These are phyloP conservation scores for Anthophora plumipes DNA, from an alignment of 2,888 invertebrate species.

Conservation along the genomic window DNA sequence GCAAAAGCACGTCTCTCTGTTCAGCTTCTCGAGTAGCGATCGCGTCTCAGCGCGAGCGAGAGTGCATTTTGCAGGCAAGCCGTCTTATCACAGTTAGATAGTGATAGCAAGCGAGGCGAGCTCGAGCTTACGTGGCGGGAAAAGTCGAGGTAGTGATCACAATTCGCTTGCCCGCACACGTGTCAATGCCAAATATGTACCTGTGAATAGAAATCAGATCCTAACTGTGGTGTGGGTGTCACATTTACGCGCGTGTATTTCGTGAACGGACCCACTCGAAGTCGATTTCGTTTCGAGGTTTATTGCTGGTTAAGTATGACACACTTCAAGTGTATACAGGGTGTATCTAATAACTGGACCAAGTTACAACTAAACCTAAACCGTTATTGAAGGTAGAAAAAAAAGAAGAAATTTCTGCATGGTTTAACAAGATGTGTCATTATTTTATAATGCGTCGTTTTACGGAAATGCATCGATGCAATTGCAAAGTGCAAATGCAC, in stretches of 20 bases:
- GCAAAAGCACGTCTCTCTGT: constrained; percentile 3
- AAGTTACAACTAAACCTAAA: too few relatives aligned
- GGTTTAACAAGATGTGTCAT: too few relatives aligned
- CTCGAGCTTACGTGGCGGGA: constrained; percentile 72
- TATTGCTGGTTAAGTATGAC: too few relatives aligned
- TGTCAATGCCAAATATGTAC: constrained; percentile 72
- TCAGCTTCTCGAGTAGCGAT: constrained; percentile 29
- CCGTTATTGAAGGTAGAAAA: too few relatives aligned
- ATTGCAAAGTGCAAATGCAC: too few relatives aligned
- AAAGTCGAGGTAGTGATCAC: constrained; percentile 52
- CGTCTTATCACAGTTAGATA: constrained; percentile 70
- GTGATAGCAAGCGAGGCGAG: constrained; percentile 62
- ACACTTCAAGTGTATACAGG: too few relatives aligned
- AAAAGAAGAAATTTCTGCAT: too few relatives aligned
- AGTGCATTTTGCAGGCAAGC: constrained; percentile 61
- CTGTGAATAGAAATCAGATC: constrained; percentile 62
- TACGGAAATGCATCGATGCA: too few relatives aligned
- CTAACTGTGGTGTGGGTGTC: constrained; percentile 19
- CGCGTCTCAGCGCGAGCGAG: constrained; percentile 38
- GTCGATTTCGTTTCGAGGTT: neutral
- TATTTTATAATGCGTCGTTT: too few relatives aligned
- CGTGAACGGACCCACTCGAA: neutral
- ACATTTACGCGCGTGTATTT: neutral
- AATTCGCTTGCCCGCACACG: constrained; percentile 69
- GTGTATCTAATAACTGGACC: too few relatives aligned